Base-by-base conservation (phyloP, 2,888 invertebrate species). In the Lasioglossum morio region DNA sequence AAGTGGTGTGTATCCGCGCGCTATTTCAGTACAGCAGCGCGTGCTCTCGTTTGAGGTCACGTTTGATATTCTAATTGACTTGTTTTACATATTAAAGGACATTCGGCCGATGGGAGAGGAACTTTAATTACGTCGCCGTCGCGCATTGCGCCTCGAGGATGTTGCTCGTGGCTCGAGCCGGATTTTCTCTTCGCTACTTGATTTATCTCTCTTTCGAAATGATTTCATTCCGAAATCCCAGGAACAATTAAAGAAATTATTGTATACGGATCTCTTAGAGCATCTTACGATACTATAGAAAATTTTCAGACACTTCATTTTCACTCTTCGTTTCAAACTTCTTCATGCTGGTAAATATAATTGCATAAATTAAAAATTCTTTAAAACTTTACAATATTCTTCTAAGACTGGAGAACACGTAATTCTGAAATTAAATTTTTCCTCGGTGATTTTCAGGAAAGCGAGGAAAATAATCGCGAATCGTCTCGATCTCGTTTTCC, bases 11-110 rank as follows among this genome's bases (percentile, higher is more conserved):
- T 87, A 76, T 84, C 84, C 72, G 66, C 76, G 53, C 37, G 86
- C 81, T 83, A 77, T 90, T 90, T 88, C 89, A 83, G 83, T 88
- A 88, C 74, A 84, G 84, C 81, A 57, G 80, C 88, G 86, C 83
- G 89, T 90, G 88, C 82, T 83, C 89, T 84, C 88, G 86, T 90
- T 89, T 84, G 88, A 89, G 90, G 92, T 90, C 90, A 91, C 92
- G 92, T 93, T 93, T 93, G 93, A 93, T 93, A 93, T 92, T 93
- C 92, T 93, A 93, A 93, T 93, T 93, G 91, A 88, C 91, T 90
- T 89, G 92, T 90, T 92, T 92, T 92, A 89, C 92, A 92, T 92
- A 92, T 92, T 92, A 92, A 92, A 92, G 91, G 92, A 89, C 91
- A 91, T 92, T 91, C 90, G 89, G 85, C 89, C 86, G 81, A 76